These are phyloP conservation scores for Lamprologus ornatipinnis DNA, from an alignment of 2,113 vertebrate species.

Conservation along the genomic window DNA sequence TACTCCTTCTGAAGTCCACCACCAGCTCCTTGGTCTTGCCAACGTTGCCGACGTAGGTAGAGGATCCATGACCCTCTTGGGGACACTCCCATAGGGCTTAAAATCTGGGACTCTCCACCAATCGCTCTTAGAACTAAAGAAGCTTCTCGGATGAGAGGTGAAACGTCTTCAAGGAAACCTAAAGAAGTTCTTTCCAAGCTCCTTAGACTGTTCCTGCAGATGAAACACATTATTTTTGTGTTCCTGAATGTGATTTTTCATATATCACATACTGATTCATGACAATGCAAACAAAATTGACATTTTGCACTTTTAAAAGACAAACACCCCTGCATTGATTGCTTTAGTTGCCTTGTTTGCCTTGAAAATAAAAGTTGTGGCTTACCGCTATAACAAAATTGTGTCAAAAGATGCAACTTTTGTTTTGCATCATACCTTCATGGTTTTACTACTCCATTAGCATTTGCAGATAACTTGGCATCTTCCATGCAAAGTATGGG, in stretches of 20 bases:
- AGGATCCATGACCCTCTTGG: background rate
- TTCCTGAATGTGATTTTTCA: background rate
- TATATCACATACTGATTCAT: background rate
- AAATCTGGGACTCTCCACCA: background rate
- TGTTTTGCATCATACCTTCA: background rate
- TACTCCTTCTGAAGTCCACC: background rate
- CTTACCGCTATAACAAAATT: background rate
- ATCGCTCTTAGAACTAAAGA: background rate
- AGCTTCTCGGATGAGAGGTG: background rate
- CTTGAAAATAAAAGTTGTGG: background rate
- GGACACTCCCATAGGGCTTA: background rate
- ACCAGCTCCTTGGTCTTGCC: background rate
- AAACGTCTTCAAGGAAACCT: background rate
- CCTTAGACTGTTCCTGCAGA: background rate
- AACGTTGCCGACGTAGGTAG: fast-evolving
- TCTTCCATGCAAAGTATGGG: background rate
- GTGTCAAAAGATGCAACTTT: background rate
- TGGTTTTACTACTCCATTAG: background rate
- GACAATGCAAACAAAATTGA: background rate
- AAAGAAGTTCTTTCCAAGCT: background rate
- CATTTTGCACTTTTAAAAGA: background rate
- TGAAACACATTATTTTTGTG: background rate
- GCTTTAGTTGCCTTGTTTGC: background rate
- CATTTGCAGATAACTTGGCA: background rate
- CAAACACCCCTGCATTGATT: background rate